Base-by-base conservation (phyloP, 1,140 invertebrate species). In the Solen grandis region DNA sequence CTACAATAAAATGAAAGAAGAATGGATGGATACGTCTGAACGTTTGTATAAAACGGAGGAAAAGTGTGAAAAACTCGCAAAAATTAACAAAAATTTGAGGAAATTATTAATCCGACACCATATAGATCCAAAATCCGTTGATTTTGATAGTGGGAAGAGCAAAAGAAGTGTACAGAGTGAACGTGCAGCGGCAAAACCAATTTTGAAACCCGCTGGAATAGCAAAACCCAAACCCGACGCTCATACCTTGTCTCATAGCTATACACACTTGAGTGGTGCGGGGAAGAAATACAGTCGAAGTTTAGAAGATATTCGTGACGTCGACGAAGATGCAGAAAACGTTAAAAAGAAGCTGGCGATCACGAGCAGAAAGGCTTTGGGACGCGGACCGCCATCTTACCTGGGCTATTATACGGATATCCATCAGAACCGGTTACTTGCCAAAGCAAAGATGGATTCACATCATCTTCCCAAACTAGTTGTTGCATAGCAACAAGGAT, bases 121-220 rank as follows among this genome's bases (percentile, higher is more conserved):
- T 22, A 83, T 85, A 36, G 84, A 85, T 66, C 60, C 60, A 13
- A 81, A 81, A 55, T 66, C 84, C 25, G 84, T 80, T 14, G 69
- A 72, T 31, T 72, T 80, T 72, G 68, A 72, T 73, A 80, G 68
- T 29, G 75, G 55, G 33, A 19, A 66, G 27, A 74, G 68, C 19
- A 74, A 66, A 1, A 52, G 72, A 29, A 74, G 68, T 29, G 33
- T 14, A 41, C 54, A 60, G 13, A 57, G 38, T 54, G 69, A 69
- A 2, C 65, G 33, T 31, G 60, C 31, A 46, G 55, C 73, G 25
- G 36, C 41, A 27, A 46, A 38, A 33, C 52, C 82, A 59, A 78
- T 78, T 22, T 27, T 78, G 38, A 78, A 78, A 31, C 54, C 31
- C 0, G 35, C 19, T 0, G n/a, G n/a, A n/a, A 22, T 31, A 8